Conservation (phyloP, 2,113 vertebrate species). For the Prionailurus bengalensis region DNA sequence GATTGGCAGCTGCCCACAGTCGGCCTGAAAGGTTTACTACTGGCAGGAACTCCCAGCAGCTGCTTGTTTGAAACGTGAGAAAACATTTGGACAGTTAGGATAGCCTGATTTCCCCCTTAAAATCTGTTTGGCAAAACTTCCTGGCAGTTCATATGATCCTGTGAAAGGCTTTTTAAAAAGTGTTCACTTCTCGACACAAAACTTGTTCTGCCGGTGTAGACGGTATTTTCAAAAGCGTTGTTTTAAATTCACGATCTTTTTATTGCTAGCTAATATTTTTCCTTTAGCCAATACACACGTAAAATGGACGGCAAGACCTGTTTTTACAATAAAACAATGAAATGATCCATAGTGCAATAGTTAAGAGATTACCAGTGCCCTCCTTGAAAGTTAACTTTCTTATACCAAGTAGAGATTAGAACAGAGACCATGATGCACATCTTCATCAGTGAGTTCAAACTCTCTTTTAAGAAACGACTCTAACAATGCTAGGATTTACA, state of each 20-base stretch:
- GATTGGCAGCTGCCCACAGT: slow-evolving; percentile 79
- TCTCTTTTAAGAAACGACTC: slow-evolving; percentile 52
- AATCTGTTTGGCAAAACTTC: slow-evolving; percentile 83
- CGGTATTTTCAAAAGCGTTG: not conserved
- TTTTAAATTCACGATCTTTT: not conserved
- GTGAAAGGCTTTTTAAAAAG: slow-evolving; percentile 67
- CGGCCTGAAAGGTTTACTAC: slow-evolving; percentile 79
- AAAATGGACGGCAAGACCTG: not conserved
- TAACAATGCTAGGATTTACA: not conserved
- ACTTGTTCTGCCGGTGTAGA: slow-evolving; percentile 49
- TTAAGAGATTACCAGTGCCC: not conserved
- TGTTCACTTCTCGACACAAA: slow-evolving; percentile 54
- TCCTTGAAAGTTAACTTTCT: not conserved
- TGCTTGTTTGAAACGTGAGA: slow-evolving; percentile 80
- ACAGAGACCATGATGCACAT: not conserved
- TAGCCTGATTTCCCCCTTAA: slow-evolving; percentile 76
- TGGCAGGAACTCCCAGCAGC: slow-evolving; percentile 78
- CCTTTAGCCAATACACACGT: not conserved
- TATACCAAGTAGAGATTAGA: not conserved
- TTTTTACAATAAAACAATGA: not conserved
- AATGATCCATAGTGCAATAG: not conserved
- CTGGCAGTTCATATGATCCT: slow-evolving; percentile 79
- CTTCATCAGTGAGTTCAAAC: slow-evolving; percentile 2
- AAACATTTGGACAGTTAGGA: slow-evolving; percentile 84
- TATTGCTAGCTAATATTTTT: slow-evolving; percentile 21